Evolutionary conservation across 2,797 vertebrate species (phyloP).

Genomic region (Leptoclinus maculatus): DNA sequence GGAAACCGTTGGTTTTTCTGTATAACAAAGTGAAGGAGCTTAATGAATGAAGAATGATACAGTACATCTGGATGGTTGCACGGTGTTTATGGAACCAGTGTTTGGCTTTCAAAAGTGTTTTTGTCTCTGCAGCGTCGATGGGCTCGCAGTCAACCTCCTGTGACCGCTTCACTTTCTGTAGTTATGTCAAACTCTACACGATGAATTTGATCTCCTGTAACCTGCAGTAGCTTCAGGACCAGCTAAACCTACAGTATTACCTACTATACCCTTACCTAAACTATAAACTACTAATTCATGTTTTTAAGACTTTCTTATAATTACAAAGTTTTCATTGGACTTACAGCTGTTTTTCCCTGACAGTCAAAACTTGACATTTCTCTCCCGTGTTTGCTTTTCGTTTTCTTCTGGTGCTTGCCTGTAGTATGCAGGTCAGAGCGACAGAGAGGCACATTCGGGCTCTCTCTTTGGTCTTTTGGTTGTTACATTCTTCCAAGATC

Average conservation of each 20-base stretch:
- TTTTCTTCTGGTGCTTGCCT: neutral
- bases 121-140: constrained; percentile 56
- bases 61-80: constrained; percentile 24
- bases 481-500: constrained; percentile 16
- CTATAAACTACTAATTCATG: constrained; percentile 25
- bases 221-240: constrained; percentile 25
- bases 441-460: constrained; percentile 32
- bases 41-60: constrained; percentile 47
- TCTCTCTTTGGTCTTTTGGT: neutral
- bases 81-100: constrained; percentile 28
- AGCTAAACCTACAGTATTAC: constrained; percentile 18
- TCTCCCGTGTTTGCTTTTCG: constrained; percentile 1
- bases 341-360: constrained; percentile 12
- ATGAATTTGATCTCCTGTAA: constrained; percentile 30
- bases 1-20: constrained; percentile 16
- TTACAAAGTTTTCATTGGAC: neutral
- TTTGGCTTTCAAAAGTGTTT: constrained; percentile 58
- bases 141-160: constrained; percentile 25
- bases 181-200: constrained; percentile 24
- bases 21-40: constrained; percentile 32
- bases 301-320: constrained; percentile 23
- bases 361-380: constrained; percentile 9
- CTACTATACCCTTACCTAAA: constrained; percentile 16
- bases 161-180: constrained; percentile 25
- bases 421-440: constrained; percentile 31